These are phyloP conservation scores for Fragum whitleyi DNA, from an alignment of 2,888 invertebrate genomes.

Conservation along the genomic window DNA sequence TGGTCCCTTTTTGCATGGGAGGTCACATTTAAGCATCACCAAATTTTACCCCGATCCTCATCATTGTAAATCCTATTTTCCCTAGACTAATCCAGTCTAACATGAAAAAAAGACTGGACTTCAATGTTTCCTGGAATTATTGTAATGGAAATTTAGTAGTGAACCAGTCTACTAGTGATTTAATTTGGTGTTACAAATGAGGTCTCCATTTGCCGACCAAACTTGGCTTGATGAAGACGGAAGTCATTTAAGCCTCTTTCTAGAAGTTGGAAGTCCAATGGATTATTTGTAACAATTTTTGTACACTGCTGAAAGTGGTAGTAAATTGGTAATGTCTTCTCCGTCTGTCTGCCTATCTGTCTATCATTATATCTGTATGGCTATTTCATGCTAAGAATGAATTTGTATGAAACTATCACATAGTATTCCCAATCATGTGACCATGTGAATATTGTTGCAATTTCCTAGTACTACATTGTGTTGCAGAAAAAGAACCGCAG, in stretches of 20 bases:
- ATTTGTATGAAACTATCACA: too few relatives aligned
- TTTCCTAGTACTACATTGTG: too few relatives aligned
- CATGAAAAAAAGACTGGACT: slow-evolving; percentile 28
- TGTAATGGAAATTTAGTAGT: slow-evolving; percentile 27
- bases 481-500: too few relatives aligned
- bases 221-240: slow-evolving; percentile 15
- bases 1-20: too few relatives aligned
- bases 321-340: too few relatives aligned
- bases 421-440: too few relatives aligned
- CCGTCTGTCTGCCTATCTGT: too few relatives aligned
- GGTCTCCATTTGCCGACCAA: slow-evolving; percentile 10
- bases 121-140: slow-evolving; percentile 20
- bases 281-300: too few relatives aligned
- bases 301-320: too few relatives aligned
- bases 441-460: too few relatives aligned
- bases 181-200: slow-evolving; percentile 29
- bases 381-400: too few relatives aligned
- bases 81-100: slow-evolving; percentile 25
- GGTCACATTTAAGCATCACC: not conserved
- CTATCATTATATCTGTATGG: too few relatives aligned
- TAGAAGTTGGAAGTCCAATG: not conserved
- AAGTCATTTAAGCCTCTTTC: not conserved
- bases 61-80: slow-evolving; percentile 11
- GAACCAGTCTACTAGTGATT: slow-evolving; percentile 22
- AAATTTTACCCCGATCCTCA: not conserved